Evolutionary conservation across 2,113 vertebrate genomes (phyloP).

Genomic region (Pyxicephalus adspersus): DNA sequence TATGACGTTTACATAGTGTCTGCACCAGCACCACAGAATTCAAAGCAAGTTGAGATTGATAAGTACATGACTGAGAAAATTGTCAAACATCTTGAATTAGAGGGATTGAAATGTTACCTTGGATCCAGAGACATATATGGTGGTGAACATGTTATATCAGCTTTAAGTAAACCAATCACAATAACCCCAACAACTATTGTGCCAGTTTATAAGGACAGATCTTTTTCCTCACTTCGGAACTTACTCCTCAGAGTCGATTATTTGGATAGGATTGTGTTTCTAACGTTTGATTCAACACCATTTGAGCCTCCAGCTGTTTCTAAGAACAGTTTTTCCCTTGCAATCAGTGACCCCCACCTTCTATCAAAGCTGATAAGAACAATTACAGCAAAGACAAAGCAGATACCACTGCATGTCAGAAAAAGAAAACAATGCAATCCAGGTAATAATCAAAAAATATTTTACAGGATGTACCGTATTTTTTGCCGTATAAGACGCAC

Average conservation of each 20-base stretch:
- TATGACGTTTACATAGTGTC: conserved; percentile 56
- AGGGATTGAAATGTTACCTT: conserved; percentile 33
- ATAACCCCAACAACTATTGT: conserved; percentile 47
- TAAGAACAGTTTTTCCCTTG: conserved; percentile 35
- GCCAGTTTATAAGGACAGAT: conserved; percentile 32
- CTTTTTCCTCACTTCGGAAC: neutral
- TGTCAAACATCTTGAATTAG: conserved; percentile 33
- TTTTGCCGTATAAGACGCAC: no score
- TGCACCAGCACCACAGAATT: conserved; percentile 22
- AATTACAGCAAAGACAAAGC: neutral
- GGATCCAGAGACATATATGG: conserved; percentile 50
- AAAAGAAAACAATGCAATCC: neutral
- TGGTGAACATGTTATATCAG: conserved; percentile 13
- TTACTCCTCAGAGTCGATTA: conserved; percentile 16
- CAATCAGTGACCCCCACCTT: neutral
- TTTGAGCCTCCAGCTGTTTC: neutral
- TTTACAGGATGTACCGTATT: no score
- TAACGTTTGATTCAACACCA: conserved; percentile 37
- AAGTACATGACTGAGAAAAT: conserved; percentile 25
- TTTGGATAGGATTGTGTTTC: conserved; percentile 31
- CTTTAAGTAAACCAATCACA: conserved; percentile 44
- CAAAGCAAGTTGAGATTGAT: conserved; percentile 19
- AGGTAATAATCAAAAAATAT: neutral
- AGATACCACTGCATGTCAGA: neutral
- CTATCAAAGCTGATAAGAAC: conserved; percentile 38